Conservation (phyloP, 2,113 vertebrate genomes). For the Catharus fuscescens region DNA sequence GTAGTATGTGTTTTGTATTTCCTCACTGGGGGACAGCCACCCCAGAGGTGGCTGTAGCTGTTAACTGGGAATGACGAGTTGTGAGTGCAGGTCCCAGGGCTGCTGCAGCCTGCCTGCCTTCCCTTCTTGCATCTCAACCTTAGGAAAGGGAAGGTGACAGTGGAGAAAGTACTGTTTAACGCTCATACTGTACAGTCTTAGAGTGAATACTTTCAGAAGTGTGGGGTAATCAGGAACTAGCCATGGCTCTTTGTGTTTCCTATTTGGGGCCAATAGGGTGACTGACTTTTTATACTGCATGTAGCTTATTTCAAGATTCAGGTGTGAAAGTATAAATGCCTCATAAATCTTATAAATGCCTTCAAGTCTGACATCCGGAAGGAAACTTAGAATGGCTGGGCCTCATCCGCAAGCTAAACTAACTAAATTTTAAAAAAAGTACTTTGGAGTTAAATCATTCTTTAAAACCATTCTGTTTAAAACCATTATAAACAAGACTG, state of each 20-base stretch:
- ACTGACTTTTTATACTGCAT: background rate
- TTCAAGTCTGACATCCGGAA: background rate
- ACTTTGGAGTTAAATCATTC: background rate
- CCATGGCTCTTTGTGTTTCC: background rate
- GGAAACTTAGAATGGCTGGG: background rate
- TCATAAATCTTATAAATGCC: background rate
- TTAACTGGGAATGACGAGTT: background rate
- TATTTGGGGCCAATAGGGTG: background rate
- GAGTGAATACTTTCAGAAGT: background rate
- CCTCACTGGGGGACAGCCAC: background rate
- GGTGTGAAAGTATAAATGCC: background rate
- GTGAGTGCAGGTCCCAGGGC: background rate
- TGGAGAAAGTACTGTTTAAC: background rate
- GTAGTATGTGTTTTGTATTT: background rate
- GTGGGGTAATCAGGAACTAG: background rate
- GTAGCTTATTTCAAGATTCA: background rate
- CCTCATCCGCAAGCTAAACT: background rate
- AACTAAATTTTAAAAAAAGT: background rate
- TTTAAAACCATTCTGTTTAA: background rate
- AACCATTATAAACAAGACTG: background rate
- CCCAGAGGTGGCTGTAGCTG: background rate
- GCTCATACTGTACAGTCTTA: background rate
- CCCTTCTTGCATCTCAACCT: accelerated
- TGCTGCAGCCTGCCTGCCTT: background rate
- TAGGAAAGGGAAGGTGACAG: background rate